phyloP scores from a whole-genome alignment of 2,797 vertebrate species.

The Rhinatrema bivittatum region DNA sequence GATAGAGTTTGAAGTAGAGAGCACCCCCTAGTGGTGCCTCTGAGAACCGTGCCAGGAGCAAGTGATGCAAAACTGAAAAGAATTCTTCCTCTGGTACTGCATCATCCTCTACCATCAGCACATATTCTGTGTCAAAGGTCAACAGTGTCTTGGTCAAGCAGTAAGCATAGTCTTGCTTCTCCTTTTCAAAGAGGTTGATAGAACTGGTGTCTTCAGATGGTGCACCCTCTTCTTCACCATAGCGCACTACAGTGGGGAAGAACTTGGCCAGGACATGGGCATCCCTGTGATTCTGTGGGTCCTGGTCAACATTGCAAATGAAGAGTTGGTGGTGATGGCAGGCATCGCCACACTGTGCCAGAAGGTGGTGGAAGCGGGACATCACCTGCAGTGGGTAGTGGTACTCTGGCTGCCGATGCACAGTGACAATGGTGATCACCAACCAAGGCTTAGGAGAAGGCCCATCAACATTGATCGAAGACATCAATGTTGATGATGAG shows the following conservation, averaged over 20 bases:
- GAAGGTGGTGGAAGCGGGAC: conserved; percentile 57
- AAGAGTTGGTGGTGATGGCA: conserved; percentile 64
- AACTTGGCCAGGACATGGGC: conserved; percentile 64
- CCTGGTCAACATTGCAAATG: conserved; percentile 78
- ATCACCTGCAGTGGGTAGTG: conserved; percentile 89
- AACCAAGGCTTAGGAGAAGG: conserved; percentile 30
- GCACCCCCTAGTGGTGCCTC: conserved; percentile 49
- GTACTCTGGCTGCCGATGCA: conserved; percentile 63
- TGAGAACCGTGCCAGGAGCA: conserved; percentile 64
- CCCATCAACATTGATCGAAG: neutral
- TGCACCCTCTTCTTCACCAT: conserved; percentile 22
- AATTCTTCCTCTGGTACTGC: conserved; percentile 71
- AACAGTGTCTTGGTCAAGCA: conserved; percentile 74
- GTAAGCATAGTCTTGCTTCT: conserved; percentile 85
- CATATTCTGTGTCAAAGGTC: conserved; percentile 55
- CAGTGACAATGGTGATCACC: conserved; percentile 80
- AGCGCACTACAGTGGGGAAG: conserved; percentile 53
- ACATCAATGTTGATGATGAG: conserved; percentile 7
- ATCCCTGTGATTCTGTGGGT: conserved; percentile 61
- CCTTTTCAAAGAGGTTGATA: conserved; percentile 85
- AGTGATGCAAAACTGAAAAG: conserved; percentile 65
- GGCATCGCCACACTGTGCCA: conserved; percentile 49
- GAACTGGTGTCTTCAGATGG: no score
- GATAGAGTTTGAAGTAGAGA: conserved; percentile 88
- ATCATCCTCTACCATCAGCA: conserved; percentile 84